phyloP scores from a whole-genome alignment of 2,113 vertebrate genomes.

The Geothlypis trichas region DNA sequence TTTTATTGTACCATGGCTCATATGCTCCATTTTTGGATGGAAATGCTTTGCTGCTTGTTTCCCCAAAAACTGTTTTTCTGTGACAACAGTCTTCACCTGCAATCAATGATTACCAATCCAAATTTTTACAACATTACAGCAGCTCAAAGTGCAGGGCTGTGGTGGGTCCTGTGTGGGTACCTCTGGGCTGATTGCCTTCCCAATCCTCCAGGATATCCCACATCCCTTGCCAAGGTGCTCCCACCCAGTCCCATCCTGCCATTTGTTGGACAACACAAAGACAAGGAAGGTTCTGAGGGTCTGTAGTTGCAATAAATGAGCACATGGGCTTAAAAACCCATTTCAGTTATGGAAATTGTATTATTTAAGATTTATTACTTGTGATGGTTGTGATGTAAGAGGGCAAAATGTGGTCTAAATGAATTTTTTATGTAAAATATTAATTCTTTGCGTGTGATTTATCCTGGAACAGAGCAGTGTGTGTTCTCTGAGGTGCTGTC shows the following conservation, averaged over 20 bases:
- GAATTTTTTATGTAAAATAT: background rate
- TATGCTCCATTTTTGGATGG: background rate
- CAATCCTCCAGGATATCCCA: accelerated
- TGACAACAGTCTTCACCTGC: background rate
- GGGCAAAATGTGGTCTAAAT: background rate
- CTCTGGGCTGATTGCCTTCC: background rate
- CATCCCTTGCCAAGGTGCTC: background rate
- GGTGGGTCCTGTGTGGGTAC: background rate
- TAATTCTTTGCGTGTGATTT: background rate
- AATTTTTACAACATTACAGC: background rate
- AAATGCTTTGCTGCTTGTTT: background rate
- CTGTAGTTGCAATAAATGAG: background rate
- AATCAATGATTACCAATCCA: background rate
- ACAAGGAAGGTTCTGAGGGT: background rate
- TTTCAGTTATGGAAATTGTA: background rate
- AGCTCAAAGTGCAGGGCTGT: background rate
- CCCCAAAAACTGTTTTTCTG: background rate
- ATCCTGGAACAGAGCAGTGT: accelerated
- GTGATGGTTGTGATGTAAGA: background rate
- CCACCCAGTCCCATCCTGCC: background rate
- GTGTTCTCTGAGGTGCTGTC: background rate
- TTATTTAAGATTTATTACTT: accelerated
- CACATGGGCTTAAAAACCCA: accelerated
- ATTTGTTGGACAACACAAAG: background rate
- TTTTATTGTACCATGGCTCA: background rate